Evolutionary conservation across 2,113 vertebrate genomes (phyloP).

Genomic region (Etheostoma cragini): DNA sequence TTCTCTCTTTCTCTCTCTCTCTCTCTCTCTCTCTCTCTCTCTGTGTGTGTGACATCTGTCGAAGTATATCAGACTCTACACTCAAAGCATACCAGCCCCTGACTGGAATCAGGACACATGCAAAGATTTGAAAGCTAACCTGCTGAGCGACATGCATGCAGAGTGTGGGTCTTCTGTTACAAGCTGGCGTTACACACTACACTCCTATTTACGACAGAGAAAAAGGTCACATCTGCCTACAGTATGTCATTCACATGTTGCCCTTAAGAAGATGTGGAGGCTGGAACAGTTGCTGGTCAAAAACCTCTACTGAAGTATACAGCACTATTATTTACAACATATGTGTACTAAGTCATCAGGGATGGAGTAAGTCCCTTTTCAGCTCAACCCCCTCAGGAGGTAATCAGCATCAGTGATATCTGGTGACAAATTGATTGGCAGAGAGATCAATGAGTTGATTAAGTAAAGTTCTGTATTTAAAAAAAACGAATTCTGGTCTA

Average conservation of each 20-base stretch:
- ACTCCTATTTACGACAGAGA: conserved; percentile 68
- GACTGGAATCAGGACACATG: conserved; percentile 71
- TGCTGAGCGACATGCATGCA: conserved; percentile 67
- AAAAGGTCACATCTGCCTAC: conserved; percentile 64
- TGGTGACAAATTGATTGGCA: conserved; percentile 15
- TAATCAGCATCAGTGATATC: conserved; percentile 27
- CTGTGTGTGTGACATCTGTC: conserved; percentile 54
- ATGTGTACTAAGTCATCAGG: conserved; percentile 60
- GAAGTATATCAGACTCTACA: conserved; percentile 52
- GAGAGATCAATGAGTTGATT: neutral
- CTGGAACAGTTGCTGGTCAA: conserved; percentile 76
- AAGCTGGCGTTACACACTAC: conserved; percentile 64
- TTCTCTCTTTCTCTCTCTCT: conserved; percentile 4
- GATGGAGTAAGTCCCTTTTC: conserved; percentile 50
- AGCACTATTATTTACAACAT: conserved; percentile 75
- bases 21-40: conserved; percentile 27
- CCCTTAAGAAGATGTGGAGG: conserved; percentile 54
- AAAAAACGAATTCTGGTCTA: conserved; percentile 4
- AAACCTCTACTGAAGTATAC: conserved; percentile 75
- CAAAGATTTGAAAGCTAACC: conserved; percentile 73
- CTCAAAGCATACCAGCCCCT: conserved; percentile 53
- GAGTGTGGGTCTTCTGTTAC: conserved; percentile 68
- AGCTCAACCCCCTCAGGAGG: conserved; percentile 50
- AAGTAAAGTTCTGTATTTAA: conserved; percentile 6
- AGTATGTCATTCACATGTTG: conserved; percentile 63